Evolutionary conservation across 2,113 vertebrate genomes (phyloP), one percentile per base, ranked within the genome.

Genomic region (Equus przewalskii): DNA sequence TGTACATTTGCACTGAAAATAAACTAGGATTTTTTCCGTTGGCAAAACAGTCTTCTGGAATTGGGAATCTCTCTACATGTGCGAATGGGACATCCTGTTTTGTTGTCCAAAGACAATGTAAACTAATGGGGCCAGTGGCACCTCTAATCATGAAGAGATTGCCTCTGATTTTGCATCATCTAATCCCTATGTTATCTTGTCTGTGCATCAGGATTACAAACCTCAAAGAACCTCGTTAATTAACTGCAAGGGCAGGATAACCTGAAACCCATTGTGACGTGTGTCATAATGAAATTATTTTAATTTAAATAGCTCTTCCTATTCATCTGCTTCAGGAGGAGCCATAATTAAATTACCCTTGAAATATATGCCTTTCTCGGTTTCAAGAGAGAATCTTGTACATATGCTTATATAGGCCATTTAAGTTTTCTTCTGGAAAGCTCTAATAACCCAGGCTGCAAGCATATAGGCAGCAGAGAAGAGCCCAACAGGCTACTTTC

Each of bases 211-310:
- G 24, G 73, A 12, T 16, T 21, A 36, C 54, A n/a, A 1, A 44
- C 26, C 56, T 94, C 21, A 64, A 7, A 49, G 49, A 90, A 56
- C 30, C 30, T 82, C 13, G 0, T 62, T 56, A 89, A 89, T 24
- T 90, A 94, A 91, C 80, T 87, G 22, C 26, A 64, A 89, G 81
- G 44, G 36, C 67, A 73, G n/a, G 33, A 89, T 24, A 67, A 79
- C 88, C 75, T 41, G 80, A 90, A 92, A 76, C 67, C 75, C 30
- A 94, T 0, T n/a, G 67, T 36, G 82, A 78, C 8, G 10, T 41
- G 64, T 0, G 6, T 21, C 69, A 15, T 11, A 78, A 72, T 46
- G 51, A 49, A 60, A 94, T 41, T 44, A 84, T 64, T 89, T 94
- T 44, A 36, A 83, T 84, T 83, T 78, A 65, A 91, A 80, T 24